phyloP scores from a whole-genome alignment of 2,113 vertebrate genomes.

The Nothoprocta perdicaria region DNA sequence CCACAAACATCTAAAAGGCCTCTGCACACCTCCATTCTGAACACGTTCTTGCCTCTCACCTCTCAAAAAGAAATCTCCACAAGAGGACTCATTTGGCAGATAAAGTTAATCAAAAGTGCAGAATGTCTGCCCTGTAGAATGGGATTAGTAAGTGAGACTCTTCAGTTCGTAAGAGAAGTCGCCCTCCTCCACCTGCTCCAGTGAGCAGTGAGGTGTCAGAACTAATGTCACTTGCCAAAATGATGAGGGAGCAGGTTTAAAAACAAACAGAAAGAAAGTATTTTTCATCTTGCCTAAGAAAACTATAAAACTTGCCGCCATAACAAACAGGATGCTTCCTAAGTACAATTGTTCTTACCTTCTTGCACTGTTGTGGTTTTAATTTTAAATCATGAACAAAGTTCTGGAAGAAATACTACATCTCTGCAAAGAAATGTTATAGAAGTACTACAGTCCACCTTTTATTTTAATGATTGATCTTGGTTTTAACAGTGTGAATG shows the following conservation, averaged over 20 bases:
- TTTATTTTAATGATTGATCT: background rate
- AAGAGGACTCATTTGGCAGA: background rate
- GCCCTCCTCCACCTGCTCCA: too few species aligned
- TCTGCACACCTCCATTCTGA: background rate
- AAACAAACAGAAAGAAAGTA: background rate
- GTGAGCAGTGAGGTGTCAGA: background rate
- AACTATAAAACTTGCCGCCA: background rate
- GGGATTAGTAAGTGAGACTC: background rate
- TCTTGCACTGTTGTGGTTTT: background rate
- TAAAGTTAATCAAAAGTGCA: background rate
- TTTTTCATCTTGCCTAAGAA: background rate
- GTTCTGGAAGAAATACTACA: conserved; percentile 1
- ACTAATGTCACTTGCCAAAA: background rate
- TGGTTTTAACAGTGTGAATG: background rate
- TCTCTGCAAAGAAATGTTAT: background rate
- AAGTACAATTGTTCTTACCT: background rate
- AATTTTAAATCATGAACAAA: background rate
- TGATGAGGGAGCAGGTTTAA: background rate
- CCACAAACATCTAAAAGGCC: too few species aligned
- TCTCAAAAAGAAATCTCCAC: background rate
- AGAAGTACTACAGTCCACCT: background rate
- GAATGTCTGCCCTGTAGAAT: background rate
- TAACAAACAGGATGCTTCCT: background rate
- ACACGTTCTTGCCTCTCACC: background rate
- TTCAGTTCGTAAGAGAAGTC: background rate